Evolutionary conservation across 2,113 vertebrate species (phyloP), one percentile per base, ranked within the genome.

Genomic region (Pteronura brasiliensis): DNA sequence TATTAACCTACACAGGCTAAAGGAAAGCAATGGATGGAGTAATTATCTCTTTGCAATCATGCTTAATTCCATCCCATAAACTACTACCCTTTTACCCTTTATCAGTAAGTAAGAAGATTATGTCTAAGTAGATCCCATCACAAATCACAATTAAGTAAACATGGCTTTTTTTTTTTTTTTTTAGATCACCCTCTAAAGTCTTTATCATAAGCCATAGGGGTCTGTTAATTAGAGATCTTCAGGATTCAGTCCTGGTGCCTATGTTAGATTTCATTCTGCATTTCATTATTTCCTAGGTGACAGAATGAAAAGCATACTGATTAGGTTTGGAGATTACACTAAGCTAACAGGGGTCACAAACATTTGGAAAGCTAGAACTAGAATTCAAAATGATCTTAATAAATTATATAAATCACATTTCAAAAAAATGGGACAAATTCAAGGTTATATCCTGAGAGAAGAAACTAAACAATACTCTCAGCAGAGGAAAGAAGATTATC

Each of bases 381-480:
- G 90, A 96, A 97, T 97, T 97, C 90, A 76, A 71, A 96, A 97
- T 94, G 74, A 88, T 92, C 87, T 92, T 97, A 94, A 97, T 97
- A 90, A 98, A 97, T 96, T 92, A 96, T 94, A 96, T 92, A 96
- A 98, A 84, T 88, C 90, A 72, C 63, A 81, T 96, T 96, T 96
- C 20, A 92, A 90, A 93, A 76, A 96, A 76, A 80, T 36, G 77
- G 59, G 90, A 96, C 76, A 90, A 72, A 97, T 65, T 96, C 92
- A 97, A 94, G 92, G 84, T 96, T 95, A 83, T 95, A 71, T 95
- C 31, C 81, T 82, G 39, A 67, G 61, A 63, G 47, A 84, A 61
- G 93, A 79, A 90, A 90, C 49, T 39, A 94, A 86, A 93, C 36
- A 39, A 0, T 52, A 36, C 74, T 83, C 59, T 95, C 81, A 80